A percentile compares a stretch with the other conserved stretches of the same genome.
Evolutionary conservation across 2,113 vertebrate genomes (phyloP).

Genomic region (Pongo abelii): DNA sequence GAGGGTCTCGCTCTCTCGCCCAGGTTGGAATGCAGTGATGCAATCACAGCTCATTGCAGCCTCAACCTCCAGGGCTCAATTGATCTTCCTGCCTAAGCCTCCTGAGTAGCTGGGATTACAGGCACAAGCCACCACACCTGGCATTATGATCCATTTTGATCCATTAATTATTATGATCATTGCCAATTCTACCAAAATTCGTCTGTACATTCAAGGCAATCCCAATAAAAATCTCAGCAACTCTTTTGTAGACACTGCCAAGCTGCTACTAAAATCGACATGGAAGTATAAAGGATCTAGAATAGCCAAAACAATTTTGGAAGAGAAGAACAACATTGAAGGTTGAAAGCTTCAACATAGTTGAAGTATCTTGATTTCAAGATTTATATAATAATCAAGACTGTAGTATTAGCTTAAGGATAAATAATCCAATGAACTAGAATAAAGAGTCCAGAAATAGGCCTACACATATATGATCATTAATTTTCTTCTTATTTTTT

Average conservation of each 20-base stretch:
- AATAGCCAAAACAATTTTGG: not conserved
- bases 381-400: not conserved
- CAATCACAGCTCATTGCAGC: too few relatives aligned
- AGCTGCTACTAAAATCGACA: not conserved
- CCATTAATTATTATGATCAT: not conserved
- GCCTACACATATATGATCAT: not conserved
- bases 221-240: conserved; percentile 24
- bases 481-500: too few relatives aligned
- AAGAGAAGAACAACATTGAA: conserved; percentile 1
- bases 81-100: too few relatives aligned
- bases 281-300: not conserved
- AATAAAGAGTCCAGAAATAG: not conserved
- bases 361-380: not conserved
- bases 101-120: too few relatives aligned
- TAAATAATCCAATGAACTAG: not conserved
- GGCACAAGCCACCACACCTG: too few relatives aligned
- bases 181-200: conserved; percentile 3
- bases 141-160: not conserved
- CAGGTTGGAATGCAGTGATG: too few relatives aligned
- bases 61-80: too few relatives aligned
- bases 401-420: not conserved
- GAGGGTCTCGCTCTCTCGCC: too few relatives aligned
- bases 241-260: not conserved
- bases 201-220: not conserved
- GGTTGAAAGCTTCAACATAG: not conserved